A percentile compares a stretch with the other conserved stretches of the same genome.
Conservation (phyloP, 2,888 invertebrate genomes). For the Penaeus monodon region DNA sequence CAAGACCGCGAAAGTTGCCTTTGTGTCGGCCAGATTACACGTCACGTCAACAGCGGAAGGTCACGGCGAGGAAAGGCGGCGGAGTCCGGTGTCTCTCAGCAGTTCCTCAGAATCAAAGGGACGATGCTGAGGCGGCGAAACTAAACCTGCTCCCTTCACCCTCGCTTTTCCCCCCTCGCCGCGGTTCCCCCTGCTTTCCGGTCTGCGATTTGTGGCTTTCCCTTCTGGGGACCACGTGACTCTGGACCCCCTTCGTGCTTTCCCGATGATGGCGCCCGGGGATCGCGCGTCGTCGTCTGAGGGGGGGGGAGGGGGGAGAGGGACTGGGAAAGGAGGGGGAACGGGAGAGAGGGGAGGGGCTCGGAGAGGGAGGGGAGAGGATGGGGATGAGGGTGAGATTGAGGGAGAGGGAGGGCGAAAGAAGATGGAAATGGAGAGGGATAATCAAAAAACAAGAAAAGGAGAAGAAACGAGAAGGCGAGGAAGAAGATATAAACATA, state of each 20-base stretch:
- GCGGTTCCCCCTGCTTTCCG: no score
- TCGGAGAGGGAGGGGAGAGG: neutral
- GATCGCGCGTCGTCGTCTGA: neutral
- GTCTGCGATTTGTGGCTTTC: no score
- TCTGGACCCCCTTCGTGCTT: neutral
- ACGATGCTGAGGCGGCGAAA: no score
- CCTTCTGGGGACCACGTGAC: no score
- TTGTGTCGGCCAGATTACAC: no score
- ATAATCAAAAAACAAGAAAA: neutral
- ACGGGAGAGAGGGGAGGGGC: neutral
- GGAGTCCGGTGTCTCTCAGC: neutral
- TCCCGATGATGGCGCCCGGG: no score
- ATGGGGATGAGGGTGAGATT: neutral
- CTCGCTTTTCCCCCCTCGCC: no score
- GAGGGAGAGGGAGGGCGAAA: neutral
- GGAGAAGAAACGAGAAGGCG: neutral
- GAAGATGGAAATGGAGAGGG: neutral
- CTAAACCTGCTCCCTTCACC: no score
- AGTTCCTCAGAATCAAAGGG: no score
- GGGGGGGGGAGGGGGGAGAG: neutral
- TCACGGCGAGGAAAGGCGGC: neutral
- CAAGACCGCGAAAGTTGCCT: no score
- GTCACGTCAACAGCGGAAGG: neutral
- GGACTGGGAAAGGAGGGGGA: neutral
- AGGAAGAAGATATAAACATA: no score